These are phyloP conservation scores for Trypoxylon attenuatum DNA, from an alignment of 2,888 invertebrate species.

Conservation along the genomic window DNA sequence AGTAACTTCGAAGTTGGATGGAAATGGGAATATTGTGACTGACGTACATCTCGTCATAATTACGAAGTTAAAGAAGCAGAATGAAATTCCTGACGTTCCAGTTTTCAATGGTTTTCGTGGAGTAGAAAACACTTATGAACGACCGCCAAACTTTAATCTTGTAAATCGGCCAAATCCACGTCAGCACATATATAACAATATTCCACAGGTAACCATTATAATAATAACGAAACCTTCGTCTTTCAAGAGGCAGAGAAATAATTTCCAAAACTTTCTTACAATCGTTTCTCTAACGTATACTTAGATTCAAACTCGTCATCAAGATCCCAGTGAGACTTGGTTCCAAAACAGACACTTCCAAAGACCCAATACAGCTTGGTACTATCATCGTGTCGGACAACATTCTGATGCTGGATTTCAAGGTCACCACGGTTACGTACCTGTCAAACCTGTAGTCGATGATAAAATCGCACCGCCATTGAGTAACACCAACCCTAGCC, in stretches of 20 bases:
- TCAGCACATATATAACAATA: constrained; percentile 35
- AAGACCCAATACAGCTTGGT: constrained; percentile 35
- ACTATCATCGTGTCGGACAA: constrained; percentile 28
- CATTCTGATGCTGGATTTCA: constrained; percentile 11
- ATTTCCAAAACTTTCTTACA: no score
- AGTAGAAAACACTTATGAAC: constrained; percentile 18
- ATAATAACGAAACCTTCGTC: no score
- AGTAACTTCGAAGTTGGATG: constrained; percentile 40
- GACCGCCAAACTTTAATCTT: constrained; percentile 18
- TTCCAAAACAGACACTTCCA: constrained; percentile 38
- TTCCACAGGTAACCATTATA: constrained; percentile 57
- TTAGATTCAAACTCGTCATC: constrained; percentile 46
- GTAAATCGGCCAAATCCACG: constrained; percentile 9
- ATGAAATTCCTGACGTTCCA: constrained; percentile 52
- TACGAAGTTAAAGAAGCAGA: constrained; percentile 40
- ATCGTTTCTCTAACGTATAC: no score
- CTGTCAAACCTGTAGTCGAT: constrained; percentile 43
- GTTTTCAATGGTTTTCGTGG: constrained; percentile 58
- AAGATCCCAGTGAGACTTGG: constrained; percentile 34
- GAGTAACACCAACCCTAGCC: constrained; percentile 44
- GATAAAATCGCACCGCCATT: constrained; percentile 62
- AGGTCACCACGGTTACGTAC: constrained; percentile 12
- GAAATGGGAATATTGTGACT: constrained; percentile 52
- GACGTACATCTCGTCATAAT: constrained; percentile 54
- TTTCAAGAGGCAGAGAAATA: no score